These are phyloP conservation scores for Esox lucius DNA, from an alignment of 2,797 vertebrate species.

Conservation along the genomic window DNA sequence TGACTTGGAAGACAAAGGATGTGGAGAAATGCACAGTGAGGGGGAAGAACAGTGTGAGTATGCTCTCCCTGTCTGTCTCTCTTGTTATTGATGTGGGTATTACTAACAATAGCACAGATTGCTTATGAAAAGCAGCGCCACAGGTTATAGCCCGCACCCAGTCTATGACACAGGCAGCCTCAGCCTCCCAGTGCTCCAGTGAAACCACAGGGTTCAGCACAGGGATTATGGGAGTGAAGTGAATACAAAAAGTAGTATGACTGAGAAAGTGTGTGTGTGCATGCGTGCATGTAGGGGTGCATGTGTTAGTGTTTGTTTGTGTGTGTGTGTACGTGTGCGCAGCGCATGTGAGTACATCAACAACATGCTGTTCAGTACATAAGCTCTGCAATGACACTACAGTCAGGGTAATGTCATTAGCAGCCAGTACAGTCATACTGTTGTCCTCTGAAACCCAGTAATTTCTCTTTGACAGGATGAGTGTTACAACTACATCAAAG, in stretches of 20 bases:
- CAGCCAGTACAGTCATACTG: constrained; percentile 11
- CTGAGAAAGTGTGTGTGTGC: neutral
- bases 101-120: constrained; percentile 33
- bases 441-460: constrained; percentile 26
- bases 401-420: constrained; percentile 7
- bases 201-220: constrained; percentile 44
- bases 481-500: constrained; percentile 96
- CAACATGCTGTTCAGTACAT: neutral
- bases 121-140: constrained; percentile 45
- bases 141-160: constrained; percentile 24
- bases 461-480: constrained; percentile 80
- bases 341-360: neutral
- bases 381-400: constrained; percentile 26
- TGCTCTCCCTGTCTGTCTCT: constrained; percentile 24
- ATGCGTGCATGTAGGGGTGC: too few species aligned
- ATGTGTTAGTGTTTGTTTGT: neutral
- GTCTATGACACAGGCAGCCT: constrained; percentile 12
- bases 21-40: constrained; percentile 83
- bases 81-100: constrained; percentile 9
- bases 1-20: constrained; percentile 83
- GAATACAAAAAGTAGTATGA: neutral
- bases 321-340: neutral
- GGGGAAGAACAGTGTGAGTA: constrained; percentile 84
- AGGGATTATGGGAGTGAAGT: constrained; percentile 44
- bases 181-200: constrained; percentile 25